Percentiles rank a stretch among this genome's conserved stretches.
Conservation (phyloP, 2,888 invertebrate species). For the Mimumesa dahlbomi region DNA sequence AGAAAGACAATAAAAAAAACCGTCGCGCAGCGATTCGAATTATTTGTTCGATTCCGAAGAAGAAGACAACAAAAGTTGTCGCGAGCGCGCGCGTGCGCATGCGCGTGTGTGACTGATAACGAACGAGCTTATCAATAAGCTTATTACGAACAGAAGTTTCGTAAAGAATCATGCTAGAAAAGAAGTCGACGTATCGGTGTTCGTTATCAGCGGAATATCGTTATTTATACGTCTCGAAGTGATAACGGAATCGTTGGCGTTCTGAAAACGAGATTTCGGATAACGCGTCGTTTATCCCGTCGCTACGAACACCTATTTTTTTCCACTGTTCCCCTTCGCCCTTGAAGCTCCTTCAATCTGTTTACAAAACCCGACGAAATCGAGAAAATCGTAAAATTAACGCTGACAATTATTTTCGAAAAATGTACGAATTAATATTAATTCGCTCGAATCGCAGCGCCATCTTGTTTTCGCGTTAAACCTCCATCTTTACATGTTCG, state of each 20-base stretch:
- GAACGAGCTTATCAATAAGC: conserved; percentile 14
- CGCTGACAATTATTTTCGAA: too few species aligned
- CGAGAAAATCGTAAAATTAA: too few species aligned
- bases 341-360: too few species aligned
- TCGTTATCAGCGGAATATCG: conserved; percentile 51
- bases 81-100: background rate
- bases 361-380: too few species aligned
- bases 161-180: conserved; percentile 21
- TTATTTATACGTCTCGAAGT: conserved; percentile 52
- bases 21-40: too few species aligned
- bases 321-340: background rate
- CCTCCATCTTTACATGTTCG: too few species aligned
- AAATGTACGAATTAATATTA: too few species aligned
- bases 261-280: conserved; percentile 26
- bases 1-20: too few species aligned
- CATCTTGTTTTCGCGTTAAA: too few species aligned
- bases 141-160: conserved; percentile 25
- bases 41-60: background rate
- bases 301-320: background rate
- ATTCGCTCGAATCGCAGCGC: too few species aligned
- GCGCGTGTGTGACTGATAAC: conserved; percentile 24
- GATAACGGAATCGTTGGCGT: conserved; percentile 44
- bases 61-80: conserved; percentile 7
- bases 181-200: conserved; percentile 18
- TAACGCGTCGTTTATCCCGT: background rate